Conservation (phyloP, 1,140 invertebrate genomes). For the Diploscapter pachys region DNA sequence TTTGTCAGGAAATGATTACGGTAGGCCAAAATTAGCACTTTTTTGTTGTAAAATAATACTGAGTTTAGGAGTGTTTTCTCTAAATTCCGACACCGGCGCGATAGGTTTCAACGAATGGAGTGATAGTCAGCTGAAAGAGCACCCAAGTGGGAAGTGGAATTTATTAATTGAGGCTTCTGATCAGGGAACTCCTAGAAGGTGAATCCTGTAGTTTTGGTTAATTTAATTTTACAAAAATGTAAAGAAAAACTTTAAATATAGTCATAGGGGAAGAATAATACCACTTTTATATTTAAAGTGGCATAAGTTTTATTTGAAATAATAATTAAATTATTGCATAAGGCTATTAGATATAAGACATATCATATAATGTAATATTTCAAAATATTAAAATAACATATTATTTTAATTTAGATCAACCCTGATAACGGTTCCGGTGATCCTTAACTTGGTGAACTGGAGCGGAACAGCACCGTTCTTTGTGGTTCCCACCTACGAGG, state of each 20-base stretch:
- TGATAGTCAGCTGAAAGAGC: slow-evolving; percentile 11
- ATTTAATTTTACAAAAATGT: no score
- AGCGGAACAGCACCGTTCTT: slow-evolving; percentile 31
- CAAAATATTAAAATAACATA: background rate
- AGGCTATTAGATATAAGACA: no score
- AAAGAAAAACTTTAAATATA: no score
- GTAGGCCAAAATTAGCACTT: background rate
- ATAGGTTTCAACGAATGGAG: slow-evolving; percentile 38
- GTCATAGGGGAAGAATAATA: no score
- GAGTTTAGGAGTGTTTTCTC: slow-evolving; percentile 1
- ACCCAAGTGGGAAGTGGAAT: slow-evolving; percentile 3
- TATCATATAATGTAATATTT: background rate
- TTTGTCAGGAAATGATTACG: slow-evolving; percentile 30
- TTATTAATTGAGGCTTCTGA: slow-evolving; percentile 31
- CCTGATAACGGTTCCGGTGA: slow-evolving; percentile 9
- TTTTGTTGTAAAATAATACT: no score
- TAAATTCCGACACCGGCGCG: slow-evolving; percentile 34
- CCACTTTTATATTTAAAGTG: no score
- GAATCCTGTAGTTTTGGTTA: no score
- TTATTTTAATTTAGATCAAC: background rate
- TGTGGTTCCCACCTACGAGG: slow-evolving; percentile 15
- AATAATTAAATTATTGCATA: no score
- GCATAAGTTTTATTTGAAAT: no score
- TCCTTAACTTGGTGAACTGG: slow-evolving; percentile 18
- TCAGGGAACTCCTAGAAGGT: slow-evolving; percentile 25